These are phyloP conservation scores for Agonopterix subpropinquella DNA, from an alignment of 2,888 invertebrate genomes.

Conservation along the genomic window DNA sequence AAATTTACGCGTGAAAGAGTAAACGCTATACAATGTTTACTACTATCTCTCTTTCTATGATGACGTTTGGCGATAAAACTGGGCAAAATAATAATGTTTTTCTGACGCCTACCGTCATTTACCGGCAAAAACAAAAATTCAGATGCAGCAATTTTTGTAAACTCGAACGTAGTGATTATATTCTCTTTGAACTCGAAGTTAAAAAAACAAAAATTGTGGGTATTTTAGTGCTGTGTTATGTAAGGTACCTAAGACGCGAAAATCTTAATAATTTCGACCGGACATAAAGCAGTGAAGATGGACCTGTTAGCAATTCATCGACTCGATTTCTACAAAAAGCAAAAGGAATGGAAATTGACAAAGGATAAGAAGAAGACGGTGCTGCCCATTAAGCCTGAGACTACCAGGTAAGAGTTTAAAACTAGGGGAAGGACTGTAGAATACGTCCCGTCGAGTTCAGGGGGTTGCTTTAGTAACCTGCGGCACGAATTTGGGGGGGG, in stretches of 20 bases:
- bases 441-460: no score
- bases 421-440: no score
- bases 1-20: no score
- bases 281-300: constrained; percentile 11
- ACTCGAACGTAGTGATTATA: no score
- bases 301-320: constrained; percentile 38
- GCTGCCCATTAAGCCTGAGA: constrained; percentile 12
- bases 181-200: no score
- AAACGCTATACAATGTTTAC: no score
- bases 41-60: no score
- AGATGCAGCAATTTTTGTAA: neutral
- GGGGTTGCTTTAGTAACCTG: no score
- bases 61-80: no score
- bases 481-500: no score
- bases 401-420: constrained; percentile 15
- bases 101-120: neutral
- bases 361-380: constrained; percentile 17
- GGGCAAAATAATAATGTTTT: neutral
- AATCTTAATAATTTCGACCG: neutral
- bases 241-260: neutral
- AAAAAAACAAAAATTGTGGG: no score
- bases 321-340: constrained; percentile 47
- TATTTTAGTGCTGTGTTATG: no score
- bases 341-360: constrained; percentile 41
- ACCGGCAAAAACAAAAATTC: constrained; percentile 4